Evolutionary conservation across 2,113 vertebrate species (phyloP), one percentile per base, ranked within the genome.

Genomic region (Oriolus oriolus): DNA sequence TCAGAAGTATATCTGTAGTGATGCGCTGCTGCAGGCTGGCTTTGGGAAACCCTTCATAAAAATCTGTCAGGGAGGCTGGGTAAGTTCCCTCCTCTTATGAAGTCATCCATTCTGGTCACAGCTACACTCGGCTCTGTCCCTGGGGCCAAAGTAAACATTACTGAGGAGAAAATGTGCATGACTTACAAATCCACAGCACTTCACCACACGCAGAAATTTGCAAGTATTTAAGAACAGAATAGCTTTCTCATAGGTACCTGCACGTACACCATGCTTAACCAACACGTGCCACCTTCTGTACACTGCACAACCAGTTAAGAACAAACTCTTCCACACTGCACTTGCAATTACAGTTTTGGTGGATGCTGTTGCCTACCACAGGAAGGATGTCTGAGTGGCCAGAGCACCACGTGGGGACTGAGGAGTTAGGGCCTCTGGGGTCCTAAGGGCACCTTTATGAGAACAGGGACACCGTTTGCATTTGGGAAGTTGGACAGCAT

Each of bases 1-100:
- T 93, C 90, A 96, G 90, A 88, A 86, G 20, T 4, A 0, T 47
- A 77, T 88, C 88, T 53, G 68, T 66, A 92, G 56, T 35, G 73
- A 86, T 89, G 65, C 0, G 3, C 52, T 94, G 89, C 92, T 96
- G 90, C 90, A 84, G 96, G 83, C 85, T 93, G 85, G 85, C 78
- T 83, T 75, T 92, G 93, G 85, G 80, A 93, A 95, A 94, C 30
- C 79, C 92, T 95, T 94, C 95, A 84, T 18, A 93, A 89, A 94
- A 87, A 87, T 89, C 92, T 87, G 56, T 52, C 90, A 89, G 65
- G 8, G 57, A 89, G 49, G 56, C 53, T 82, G 80, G 65, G 73
- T 90, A 52, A 78, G 79, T 84, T 89, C 73, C 79, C 88, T 95
- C 52, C 56, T 56, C 83, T 74, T 52, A 78, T 2, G 35, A 90